phyloP scores from a whole-genome alignment of 2,888 invertebrate species.

The Thymelicus acteon region DNA sequence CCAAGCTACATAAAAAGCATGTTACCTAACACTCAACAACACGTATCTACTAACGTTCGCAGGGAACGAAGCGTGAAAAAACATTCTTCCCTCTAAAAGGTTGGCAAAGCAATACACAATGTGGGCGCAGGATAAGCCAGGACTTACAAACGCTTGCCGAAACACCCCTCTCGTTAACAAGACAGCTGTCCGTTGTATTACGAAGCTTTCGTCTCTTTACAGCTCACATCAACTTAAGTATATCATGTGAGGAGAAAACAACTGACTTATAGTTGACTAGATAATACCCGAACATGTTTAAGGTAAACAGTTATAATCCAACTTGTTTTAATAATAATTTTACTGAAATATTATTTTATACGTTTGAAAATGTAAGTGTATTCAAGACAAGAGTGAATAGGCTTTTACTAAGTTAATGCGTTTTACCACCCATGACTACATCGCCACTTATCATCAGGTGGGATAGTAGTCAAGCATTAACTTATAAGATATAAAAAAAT shows the following conservation, averaged over 20 bases:
- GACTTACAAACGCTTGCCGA: constrained; percentile 1
- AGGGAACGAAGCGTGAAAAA: neutral
- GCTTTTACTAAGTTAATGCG: no score
- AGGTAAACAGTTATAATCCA: no score
- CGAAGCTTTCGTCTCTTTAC: neutral
- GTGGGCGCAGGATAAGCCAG: constrained; percentile 8
- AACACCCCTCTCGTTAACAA: neutral
- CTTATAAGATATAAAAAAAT: no score
- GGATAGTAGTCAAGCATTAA: no score
- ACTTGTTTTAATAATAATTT: no score
- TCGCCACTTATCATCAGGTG: no score
- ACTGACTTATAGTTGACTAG: neutral
- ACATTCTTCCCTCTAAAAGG: constrained; percentile 7
- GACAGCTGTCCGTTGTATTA: constrained; percentile 3
- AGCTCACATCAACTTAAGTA: neutral
- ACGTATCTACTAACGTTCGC: neutral
- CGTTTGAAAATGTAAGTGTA: no score
- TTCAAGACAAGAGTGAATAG: no score
- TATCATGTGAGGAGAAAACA: neutral
- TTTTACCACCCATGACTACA: no score
- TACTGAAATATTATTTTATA: no score
- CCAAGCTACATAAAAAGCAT: neutral
- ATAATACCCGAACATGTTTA: no score
- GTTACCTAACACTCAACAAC: neutral
- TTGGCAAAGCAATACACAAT: constrained; percentile 13